Base-by-base conservation (phyloP, 2,888 invertebrate genomes). In the Penaeus monodon region DNA sequence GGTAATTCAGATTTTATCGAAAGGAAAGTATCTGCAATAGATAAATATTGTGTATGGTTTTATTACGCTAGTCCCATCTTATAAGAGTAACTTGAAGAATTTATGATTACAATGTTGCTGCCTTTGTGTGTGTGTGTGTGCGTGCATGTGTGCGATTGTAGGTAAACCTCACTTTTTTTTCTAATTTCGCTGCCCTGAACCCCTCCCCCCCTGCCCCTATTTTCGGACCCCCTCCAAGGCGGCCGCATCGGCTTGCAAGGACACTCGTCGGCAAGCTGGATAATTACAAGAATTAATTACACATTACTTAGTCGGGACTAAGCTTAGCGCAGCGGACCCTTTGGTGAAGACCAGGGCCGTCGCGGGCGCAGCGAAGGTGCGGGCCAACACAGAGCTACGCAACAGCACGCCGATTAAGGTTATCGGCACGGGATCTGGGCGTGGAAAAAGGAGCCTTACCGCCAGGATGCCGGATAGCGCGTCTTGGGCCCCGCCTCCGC, bases 261-360 rank as follows among this genome's bases (percentile, higher is more conserved):
- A 65, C 79, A 63, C 77, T 81, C 68, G 66, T 81, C 65, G 57
- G 86, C 77, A 86, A 66, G 86, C 73, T 81, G 81, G 81, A 85
- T 79, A 81, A 85, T 81, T 85, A 85, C 85, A 74, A 81, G 85
- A 85, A 85, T 81, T 86, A 86, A 86, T 86, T 81, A 81, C 86
- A 44, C 86, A 86, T 86, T 86, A 76, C 86, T 86, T 86, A 86
- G 86, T 49, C 81, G 49, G 81, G 68, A 66, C 49, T 63, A 81
- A 81, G 76, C 66, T 81, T 73, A 81, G 81, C 86, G 64, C 68
- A 66, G 86, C 86, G 86, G 86, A 65, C 65, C 86, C 86, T 86
- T 86, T 86, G 76, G 86, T 68, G 79, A 33, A 85, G 73, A 27
- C 63, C 38, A 57, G 81, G 70, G 29, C 29, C 27, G 57, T 66